Evolutionary conservation across 2,888 invertebrate genomes (phyloP).

Genomic region (Athetis lepigone): DNA sequence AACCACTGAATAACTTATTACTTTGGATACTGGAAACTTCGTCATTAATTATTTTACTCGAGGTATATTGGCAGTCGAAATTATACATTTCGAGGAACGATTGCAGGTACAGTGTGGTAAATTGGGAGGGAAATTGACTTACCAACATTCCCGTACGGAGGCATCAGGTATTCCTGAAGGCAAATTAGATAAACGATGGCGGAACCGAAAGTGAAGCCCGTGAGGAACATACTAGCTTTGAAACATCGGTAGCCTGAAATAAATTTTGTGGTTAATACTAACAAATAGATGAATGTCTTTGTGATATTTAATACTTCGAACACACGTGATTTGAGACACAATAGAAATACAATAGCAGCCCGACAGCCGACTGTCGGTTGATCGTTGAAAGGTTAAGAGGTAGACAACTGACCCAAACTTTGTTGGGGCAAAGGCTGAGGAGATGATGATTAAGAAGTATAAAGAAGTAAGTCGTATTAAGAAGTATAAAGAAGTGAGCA

Average conservation of each 20-base stretch:
- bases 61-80: background rate
- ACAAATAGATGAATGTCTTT: background rate
- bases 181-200: slow-evolving; percentile 95
- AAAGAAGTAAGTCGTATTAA: too few species aligned
- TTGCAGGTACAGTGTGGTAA: background rate
- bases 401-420: too few species aligned
- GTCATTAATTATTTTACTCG: slow-evolving; percentile 10
- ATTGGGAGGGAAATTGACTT: slow-evolving; percentile 66
- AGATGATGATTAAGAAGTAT: too few species aligned
- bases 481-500: too few species aligned
- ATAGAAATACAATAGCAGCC: too few species aligned
- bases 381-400: too few species aligned
- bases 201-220: slow-evolving; percentile 96
- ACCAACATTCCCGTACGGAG: slow-evolving; percentile 94
- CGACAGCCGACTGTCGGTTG: too few species aligned
- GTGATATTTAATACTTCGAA: too few species aligned
- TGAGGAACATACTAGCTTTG: slow-evolving; percentile 96
- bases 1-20: slow-evolving; percentile 23
- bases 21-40: slow-evolving; percentile 25
- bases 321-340: too few species aligned
- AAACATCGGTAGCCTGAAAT: slow-evolving; percentile 95
- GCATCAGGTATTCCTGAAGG: slow-evolving; percentile 94
- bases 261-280: slow-evolving; percentile 28
- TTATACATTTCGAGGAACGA: background rate
- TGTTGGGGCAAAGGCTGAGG: too few species aligned